A percentile compares a stretch with the other conserved stretches of the same genome.
Evolutionary conservation across 2,888 invertebrate genomes (phyloP).

Genomic region (Erannis defoliaria): DNA sequence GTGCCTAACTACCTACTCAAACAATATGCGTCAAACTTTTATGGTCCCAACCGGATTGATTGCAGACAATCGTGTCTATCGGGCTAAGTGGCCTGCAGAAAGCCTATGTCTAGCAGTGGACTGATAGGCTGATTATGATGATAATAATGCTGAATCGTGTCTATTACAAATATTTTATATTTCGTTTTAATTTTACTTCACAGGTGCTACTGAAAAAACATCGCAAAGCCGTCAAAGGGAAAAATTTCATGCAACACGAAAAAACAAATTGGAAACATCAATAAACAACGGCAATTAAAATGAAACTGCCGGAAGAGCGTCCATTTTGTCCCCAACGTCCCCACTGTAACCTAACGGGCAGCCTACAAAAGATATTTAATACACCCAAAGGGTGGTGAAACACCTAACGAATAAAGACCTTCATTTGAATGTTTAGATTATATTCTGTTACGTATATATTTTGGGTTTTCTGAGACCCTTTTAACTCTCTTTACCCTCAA

Average conservation of each 20-base stretch:
- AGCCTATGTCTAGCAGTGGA: no score
- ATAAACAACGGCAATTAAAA: constrained; percentile 51
- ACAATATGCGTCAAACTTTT: no score
- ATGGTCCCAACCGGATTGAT: no score
- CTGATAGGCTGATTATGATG: no score
- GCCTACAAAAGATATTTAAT: constrained; percentile 48
- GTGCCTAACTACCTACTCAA: no score
- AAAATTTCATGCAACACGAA: constrained; percentile 37
- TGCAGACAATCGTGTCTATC: no score
- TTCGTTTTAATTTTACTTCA: constrained; percentile 11
- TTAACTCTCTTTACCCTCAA: constrained; percentile 47
- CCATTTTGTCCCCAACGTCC: constrained; percentile 44
- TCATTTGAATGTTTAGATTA: constrained; percentile 50
- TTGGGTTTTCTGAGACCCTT: constrained; percentile 43
- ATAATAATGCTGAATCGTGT: no score
- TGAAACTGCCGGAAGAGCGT: constrained; percentile 48
- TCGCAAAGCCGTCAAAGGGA: constrained; percentile 36
- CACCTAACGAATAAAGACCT: constrained; percentile 50
- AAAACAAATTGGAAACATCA: constrained; percentile 46
- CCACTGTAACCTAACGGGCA: constrained; percentile 33
- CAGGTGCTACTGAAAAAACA: constrained; percentile 15
- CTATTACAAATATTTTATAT: background rate
- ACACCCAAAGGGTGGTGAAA: constrained; percentile 46
- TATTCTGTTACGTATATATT: constrained; percentile 46
- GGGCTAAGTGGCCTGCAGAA: no score